These are phyloP conservation scores for Drosophila melanocephala DNA, from an alignment of 2,888 invertebrate genomes.

Conservation along the genomic window DNA sequence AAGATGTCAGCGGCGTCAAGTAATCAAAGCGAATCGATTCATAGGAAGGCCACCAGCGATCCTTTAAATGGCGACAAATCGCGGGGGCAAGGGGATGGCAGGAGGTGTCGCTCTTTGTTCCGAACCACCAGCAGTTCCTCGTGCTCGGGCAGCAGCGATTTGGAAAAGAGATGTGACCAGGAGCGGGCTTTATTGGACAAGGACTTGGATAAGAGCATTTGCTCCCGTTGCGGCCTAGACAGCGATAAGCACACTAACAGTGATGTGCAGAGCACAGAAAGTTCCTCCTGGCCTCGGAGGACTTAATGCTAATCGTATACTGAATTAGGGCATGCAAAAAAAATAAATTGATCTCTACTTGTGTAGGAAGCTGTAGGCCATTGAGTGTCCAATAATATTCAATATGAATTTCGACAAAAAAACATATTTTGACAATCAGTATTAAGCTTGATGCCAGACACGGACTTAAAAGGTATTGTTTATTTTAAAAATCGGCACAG, in stretches of 20 bases:
- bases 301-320: neutral
- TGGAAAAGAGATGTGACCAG: neutral
- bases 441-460: neutral
- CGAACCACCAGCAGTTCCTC: neutral
- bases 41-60: neutral
- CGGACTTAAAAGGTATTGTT: neutral
- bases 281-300: neutral
- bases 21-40: neutral
- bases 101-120: constrained; percentile 11
- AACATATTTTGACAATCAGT: neutral
- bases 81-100: constrained; percentile 32
- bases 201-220: constrained; percentile 11
- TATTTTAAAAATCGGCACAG: neutral
- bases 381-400: neutral
- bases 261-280: constrained; percentile 8
- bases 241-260: constrained; percentile 10
- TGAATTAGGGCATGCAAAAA: neutral
- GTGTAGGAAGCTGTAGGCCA: neutral
- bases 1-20: neutral
- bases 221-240: constrained; percentile 25
- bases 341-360: neutral
- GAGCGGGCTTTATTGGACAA: neutral
- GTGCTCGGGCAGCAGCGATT: constrained; percentile 8
- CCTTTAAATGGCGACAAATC: neutral
- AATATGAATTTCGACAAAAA: neutral